phyloP scores from a whole-genome alignment of 2,797 vertebrate genomes.

The Hoplostethus atlanticus region DNA sequence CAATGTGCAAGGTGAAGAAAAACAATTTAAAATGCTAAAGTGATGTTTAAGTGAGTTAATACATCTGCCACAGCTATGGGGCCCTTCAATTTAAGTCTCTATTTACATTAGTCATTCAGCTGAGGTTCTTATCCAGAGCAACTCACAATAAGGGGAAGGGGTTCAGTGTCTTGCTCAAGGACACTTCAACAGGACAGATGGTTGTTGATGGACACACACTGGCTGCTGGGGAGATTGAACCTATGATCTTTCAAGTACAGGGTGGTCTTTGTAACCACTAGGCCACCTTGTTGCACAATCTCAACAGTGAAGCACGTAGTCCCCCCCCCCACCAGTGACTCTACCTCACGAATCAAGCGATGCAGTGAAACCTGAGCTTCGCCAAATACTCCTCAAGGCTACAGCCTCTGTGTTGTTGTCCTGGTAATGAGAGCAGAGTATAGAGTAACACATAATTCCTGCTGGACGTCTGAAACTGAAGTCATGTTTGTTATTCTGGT shows the following conservation, averaged over 20 bases:
- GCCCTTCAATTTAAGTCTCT: too few relatives aligned
- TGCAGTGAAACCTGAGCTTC: background rate
- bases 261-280: background rate
- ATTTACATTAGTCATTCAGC: too few relatives aligned
- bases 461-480: conserved; percentile 35
- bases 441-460: conserved; percentile 15
- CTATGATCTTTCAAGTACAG: background rate
- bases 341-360: background rate
- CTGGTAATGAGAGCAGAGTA: conserved; percentile 2
- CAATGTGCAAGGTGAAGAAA: too few relatives aligned
- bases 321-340: background rate
- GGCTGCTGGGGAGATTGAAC: too few relatives aligned
- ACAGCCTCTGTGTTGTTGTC: background rate
- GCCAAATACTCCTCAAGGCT: background rate
- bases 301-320: background rate
- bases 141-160: too few relatives aligned
- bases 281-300: background rate
- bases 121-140: too few relatives aligned
- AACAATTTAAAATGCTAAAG: too few relatives aligned
- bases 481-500: conserved; percentile 54
- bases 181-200: too few relatives aligned
- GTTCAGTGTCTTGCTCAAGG: too few relatives aligned
- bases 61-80: too few relatives aligned
- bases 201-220: too few relatives aligned
- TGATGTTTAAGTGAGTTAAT: too few relatives aligned